These are phyloP conservation scores for Acanthopleura granulata DNA, from an alignment of 2,888 invertebrate species.

Conservation along the genomic window DNA sequence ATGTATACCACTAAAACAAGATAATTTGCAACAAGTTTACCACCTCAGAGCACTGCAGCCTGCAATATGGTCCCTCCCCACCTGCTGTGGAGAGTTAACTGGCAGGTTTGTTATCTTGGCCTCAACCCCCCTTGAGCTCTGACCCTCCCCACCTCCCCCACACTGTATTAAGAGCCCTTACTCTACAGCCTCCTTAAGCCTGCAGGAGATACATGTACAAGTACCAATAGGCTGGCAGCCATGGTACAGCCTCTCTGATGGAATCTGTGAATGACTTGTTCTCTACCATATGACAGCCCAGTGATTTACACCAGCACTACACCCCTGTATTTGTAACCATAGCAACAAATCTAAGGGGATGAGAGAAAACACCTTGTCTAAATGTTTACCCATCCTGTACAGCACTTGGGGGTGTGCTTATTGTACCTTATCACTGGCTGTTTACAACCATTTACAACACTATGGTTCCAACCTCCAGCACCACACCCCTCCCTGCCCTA, in stretches of 20 bases:
- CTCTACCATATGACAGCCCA: constrained; percentile 7
- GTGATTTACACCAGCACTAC: constrained; percentile 1
- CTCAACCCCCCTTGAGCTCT: too few species aligned
- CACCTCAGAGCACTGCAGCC: too few species aligned
- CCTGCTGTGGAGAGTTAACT: too few species aligned
- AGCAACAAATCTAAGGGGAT: background rate
- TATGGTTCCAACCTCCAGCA: background rate
- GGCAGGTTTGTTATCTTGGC: too few species aligned
- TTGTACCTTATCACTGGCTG: background rate
- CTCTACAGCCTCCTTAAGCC: too few species aligned
- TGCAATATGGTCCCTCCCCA: too few species aligned
- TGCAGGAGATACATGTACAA: background rate
- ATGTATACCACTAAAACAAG: too few species aligned
- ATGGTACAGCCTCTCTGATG: too few species aligned
- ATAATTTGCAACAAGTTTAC: too few species aligned
- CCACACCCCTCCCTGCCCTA: too few species aligned
- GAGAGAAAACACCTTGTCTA: constrained; percentile 10
- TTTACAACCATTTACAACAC: constrained; percentile 17
- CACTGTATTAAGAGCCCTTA: too few species aligned
- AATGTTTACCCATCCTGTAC: constrained; percentile 17
- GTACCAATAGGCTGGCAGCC: background rate
- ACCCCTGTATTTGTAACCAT: constrained; percentile 8
- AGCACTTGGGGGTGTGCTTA: background rate
- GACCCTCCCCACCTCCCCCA: too few species aligned
- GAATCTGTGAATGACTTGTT: constrained; percentile 11